Evolutionary conservation across 1,140 invertebrate genomes (phyloP), one percentile per base, ranked within the genome.

Genomic region (Halotydeus destructor): DNA sequence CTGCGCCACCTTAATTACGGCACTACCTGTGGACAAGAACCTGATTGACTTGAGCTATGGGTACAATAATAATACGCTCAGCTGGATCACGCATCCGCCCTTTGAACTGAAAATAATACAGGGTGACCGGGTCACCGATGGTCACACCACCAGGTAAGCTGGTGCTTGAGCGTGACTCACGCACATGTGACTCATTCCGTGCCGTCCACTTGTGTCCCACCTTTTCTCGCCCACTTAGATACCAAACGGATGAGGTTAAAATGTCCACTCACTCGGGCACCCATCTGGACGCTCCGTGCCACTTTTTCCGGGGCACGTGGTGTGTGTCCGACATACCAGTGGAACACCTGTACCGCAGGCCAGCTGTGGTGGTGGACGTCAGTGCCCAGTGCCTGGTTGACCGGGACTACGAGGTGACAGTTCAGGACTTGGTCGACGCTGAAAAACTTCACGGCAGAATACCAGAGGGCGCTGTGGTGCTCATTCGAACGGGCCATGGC

Each of bases 271-370:
- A 37, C 21, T 24, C 26, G 12, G 35, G 35, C 9, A 37, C 35
- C n/a, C 35, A 37, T 49, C 47, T 76, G 1, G 73, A 76, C 54
- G 71, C 73, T 4, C 73, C 74, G 1, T 69, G 66, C 43, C 73
- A 76, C 52, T 75, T 74, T 52, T 49, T 56, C 27, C 51, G 59
- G 31, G 44, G 56, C 8, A 66, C 65, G 2, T 61, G 63, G 58
- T 64, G 57, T 41, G 65, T 72, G 3, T 64, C 60, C 18, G 60
- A 74, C 35, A 68, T 77, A 40, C 69, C 72, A 9, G 33, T 73
- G n/a, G 55, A 66, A 5, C 61, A 62, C 44, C 56, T 77, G 0
- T 64, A 74, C 8, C 61, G 59, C n/a, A 57, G 55, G 30, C 56
- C 60, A 60, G 69, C 66, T 18, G 55, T 63, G 3, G 52, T 71